A percentile compares a stretch with the other conserved stretches of the same genome.
These are phyloP conservation scores for Pseudopodoces humilis DNA, from an alignment of 2,113 vertebrate genomes.

Conservation along the genomic window DNA sequence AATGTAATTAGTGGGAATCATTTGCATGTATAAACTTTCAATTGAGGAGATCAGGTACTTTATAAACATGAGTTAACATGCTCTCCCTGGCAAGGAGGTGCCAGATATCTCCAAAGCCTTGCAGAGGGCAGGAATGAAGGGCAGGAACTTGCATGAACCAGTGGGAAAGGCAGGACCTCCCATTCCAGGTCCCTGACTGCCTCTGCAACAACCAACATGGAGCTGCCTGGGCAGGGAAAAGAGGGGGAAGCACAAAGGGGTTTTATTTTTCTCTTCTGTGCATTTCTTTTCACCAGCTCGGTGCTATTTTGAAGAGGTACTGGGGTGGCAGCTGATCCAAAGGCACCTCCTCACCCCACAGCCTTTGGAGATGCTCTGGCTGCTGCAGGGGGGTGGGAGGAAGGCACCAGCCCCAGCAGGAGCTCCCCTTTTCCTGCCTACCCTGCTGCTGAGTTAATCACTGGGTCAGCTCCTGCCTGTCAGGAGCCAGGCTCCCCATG, in stretches of 20 bases:
- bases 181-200: neutral
- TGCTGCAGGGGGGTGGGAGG: neutral
- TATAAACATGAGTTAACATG: neutral
- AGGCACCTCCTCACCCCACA: neutral
- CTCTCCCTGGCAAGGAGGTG: neutral
- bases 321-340: neutral
- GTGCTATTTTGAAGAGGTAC: neutral
- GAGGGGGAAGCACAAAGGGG: neutral
- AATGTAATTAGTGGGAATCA: constrained; percentile 48
- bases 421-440: fast-evolving
- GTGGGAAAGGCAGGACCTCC: neutral
- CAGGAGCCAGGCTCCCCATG: neutral
- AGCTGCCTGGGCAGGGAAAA: neutral
- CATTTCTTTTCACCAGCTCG: neutral
- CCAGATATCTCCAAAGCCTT: neutral
- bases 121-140: neutral
- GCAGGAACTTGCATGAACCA: neutral
- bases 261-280: neutral
- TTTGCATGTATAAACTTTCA: constrained; percentile 53
- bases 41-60: constrained; percentile 33
- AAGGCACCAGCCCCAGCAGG: neutral
- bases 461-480: neutral
- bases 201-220: neutral
- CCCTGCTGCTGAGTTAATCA: neutral
- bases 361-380: neutral